These are phyloP conservation scores for Spilogale gracilis DNA, from an alignment of 2,113 vertebrate species.

Conservation along the genomic window DNA sequence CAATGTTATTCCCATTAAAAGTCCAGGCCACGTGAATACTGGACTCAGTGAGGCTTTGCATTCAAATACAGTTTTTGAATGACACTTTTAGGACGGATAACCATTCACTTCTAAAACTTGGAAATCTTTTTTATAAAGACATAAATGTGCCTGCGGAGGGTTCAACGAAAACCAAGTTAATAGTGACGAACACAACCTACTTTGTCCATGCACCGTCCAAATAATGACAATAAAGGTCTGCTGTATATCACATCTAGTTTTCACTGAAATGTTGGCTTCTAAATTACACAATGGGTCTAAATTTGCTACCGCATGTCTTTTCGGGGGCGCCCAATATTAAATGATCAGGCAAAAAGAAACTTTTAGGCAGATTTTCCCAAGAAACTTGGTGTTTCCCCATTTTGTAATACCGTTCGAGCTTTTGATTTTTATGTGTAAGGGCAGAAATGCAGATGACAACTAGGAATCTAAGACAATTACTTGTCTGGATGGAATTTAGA, in stretches of 20 bases:
- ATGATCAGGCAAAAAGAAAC: conserved; percentile 38
- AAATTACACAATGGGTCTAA: background rate
- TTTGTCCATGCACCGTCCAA: background rate
- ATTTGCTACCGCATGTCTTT: conserved; percentile 43
- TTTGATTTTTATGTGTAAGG: conserved; percentile 50
- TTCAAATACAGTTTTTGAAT: background rate
- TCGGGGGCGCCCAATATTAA: background rate
- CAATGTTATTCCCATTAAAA: background rate
- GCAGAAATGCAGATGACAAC: background rate
- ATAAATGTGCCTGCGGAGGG: background rate
- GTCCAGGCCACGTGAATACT: background rate
- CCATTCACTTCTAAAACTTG: conserved; percentile 5
- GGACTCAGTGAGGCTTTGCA: background rate
- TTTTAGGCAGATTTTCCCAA: conserved; percentile 63
- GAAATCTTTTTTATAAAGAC: background rate
- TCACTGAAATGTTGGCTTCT: background rate
- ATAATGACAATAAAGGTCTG: background rate
- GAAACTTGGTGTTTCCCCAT: conserved; percentile 57
- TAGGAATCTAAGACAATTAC: background rate
- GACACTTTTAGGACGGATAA: background rate
- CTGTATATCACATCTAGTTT: background rate
- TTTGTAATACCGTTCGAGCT: background rate
- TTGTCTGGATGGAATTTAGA: conserved; percentile 36
- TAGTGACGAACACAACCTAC: background rate
- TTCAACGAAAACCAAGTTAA: background rate